These are phyloP conservation scores for Euphysa ruthae DNA, from an alignment of 30 jellyfish, hydroid and myxozoan species.

Conservation along the genomic window DNA sequence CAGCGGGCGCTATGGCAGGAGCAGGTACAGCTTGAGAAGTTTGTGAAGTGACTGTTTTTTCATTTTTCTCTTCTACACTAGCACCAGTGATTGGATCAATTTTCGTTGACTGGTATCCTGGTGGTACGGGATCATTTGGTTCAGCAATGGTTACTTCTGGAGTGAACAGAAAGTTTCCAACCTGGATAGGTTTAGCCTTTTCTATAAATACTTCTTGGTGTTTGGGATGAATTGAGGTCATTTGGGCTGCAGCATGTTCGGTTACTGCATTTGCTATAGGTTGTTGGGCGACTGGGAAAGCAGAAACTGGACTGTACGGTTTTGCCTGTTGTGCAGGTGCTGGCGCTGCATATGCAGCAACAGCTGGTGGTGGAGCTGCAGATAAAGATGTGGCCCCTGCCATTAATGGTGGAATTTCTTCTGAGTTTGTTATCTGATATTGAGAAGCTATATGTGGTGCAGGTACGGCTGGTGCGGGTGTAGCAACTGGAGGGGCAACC, in stretches of 20 bases:
- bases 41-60: not conserved
- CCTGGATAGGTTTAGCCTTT: not conserved
- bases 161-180: not conserved
- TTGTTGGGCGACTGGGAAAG: conserved; percentile 12
- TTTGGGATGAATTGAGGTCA: not conserved
- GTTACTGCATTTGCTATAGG: conserved; percentile 82
- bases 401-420: no score
- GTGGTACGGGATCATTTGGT: not conserved
- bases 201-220: not conserved
- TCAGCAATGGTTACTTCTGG: conserved; percentile 8
- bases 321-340: conserved; percentile 67
- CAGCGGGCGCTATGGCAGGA: conserved; percentile 4
- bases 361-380: conserved; percentile 47
- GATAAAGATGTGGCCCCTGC: conserved; percentile 63
- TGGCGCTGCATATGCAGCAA: conserved; percentile 45
- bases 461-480: not conserved
- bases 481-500: no score
- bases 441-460: not conserved
- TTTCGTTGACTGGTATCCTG: not conserved
- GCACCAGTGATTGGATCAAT: conserved; percentile 5
- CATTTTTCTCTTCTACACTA: not conserved
- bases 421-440: not conserved
- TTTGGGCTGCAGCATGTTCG: conserved; percentile 64
- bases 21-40: conserved; percentile 7
- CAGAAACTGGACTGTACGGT: conserved; percentile 52